Conservation (phyloP, 35 echinoderm and acorn worm species). For the Heliocidaris tuberculata region DNA sequence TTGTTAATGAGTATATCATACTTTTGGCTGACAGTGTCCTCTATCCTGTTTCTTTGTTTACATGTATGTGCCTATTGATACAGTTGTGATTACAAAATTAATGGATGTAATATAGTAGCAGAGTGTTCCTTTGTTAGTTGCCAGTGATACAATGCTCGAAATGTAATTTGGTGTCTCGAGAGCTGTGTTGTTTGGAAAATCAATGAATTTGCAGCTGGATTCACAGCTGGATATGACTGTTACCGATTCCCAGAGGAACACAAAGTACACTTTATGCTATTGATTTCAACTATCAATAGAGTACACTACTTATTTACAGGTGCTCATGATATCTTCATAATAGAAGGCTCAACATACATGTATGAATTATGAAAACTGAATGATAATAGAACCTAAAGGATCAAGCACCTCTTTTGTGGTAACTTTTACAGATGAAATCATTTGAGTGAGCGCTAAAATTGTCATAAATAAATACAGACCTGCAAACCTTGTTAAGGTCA, state of each 20-base stretch:
- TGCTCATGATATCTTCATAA: background rate
- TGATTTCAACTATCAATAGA: too few species aligned
- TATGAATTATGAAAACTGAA: background rate
- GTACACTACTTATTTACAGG: background rate
- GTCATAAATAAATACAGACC: background rate
- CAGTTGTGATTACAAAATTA: background rate
- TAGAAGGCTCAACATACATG: background rate
- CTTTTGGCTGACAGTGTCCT: background rate
- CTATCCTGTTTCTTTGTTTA: background rate
- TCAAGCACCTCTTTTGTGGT: background rate
- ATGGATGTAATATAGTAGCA: background rate
- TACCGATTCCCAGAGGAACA: background rate
- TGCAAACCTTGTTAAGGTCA: background rate
- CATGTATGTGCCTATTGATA: background rate
- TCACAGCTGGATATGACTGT: background rate
- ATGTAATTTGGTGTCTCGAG: background rate
- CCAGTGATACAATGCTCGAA: background rate
- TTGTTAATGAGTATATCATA: background rate
- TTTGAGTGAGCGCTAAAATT: background rate
- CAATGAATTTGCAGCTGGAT: background rate
- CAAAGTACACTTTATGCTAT: too few species aligned
- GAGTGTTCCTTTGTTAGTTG: background rate
- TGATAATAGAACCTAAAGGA: too few species aligned
- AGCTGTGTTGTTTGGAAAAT: background rate
- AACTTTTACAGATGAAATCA: background rate